Base-by-base conservation (phyloP, 2,113 vertebrate species). In the Ploceus nigricollis region DNA sequence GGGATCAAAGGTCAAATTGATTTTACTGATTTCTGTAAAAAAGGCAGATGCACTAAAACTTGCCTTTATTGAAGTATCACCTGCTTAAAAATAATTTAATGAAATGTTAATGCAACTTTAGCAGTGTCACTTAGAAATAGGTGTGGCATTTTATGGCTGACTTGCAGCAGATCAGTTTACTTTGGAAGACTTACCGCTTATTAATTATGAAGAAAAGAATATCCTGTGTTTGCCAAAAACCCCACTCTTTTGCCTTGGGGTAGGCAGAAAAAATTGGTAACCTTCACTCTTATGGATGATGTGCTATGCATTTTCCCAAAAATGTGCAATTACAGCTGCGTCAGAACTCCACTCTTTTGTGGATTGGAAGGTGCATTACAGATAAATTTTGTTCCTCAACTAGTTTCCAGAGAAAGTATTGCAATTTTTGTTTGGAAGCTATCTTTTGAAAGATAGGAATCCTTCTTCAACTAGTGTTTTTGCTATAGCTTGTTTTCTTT, bases 171-270 rank as follows among this genome's bases (percentile, higher is more conserved):
- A 54, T 57, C 30, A 14, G 16, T 58, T 91, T 80, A 40, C 48
- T 57, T 66, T 48, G 45, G 13, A 78, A 92, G 31, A 64, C 11
- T 69, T 89, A 17, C 14, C 66, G 22, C 31, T 47, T 47, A 39
- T 64, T 70, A 48, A 42, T 87, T 64, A 21, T 24, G 10, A 85
- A 63, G 45, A 13, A 75, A 82, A 70, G 14, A 82, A 24, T 82
- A 63, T 33, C 30, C 16, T 0, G 2, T n/a, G 16, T 78, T 81
- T 56, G 24, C 39, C 3, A 44, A 71, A 56, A 1, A 1, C 1
- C 9, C 3, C 8, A 22, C n/a, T 88, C 16, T 65, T 71, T 23
- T 76, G 30, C 27, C 20, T 44, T 53, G 24, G 50, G 31, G 9
- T 73, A 40, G 31, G 19, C 50, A 85, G 82, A 78, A 81, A 44